These are phyloP conservation scores for Pectinophora gossypiella DNA, from an alignment of 1,140 invertebrate genomes.

Conservation along the genomic window DNA sequence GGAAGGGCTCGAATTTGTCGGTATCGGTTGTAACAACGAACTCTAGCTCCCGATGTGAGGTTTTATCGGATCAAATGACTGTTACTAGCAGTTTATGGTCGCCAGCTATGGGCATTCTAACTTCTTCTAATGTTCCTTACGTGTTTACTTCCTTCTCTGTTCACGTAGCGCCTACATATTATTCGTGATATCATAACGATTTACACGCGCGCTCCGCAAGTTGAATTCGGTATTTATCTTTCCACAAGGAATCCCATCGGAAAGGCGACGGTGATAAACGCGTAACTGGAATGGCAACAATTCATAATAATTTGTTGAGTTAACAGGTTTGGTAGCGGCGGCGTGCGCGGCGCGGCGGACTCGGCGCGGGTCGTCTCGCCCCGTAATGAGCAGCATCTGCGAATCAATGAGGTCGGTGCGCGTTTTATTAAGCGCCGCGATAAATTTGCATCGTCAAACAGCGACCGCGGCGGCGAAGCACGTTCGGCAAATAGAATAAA, in stretches of 20 bases:
- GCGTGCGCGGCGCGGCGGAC: slow-evolving; percentile 10
- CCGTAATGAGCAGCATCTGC: slow-evolving; percentile 59
- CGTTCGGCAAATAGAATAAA: slow-evolving; percentile 73
- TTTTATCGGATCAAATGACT: slow-evolving; percentile 47
- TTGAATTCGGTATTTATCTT: not conserved
- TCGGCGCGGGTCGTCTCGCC: slow-evolving; percentile 25
- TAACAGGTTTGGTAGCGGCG: slow-evolving; percentile 31
- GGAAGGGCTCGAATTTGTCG: slow-evolving; percentile 34
- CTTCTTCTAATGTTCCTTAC: slow-evolving; percentile 34
- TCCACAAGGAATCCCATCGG: not conserved
- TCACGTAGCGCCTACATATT: not conserved
- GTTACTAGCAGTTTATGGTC: slow-evolving; percentile 37
- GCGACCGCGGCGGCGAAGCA: slow-evolving; percentile 49
- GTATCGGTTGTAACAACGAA: slow-evolving; percentile 27
- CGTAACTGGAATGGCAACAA: slow-evolving; percentile 14
- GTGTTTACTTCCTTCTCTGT: slow-evolving; percentile 26
- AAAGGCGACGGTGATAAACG: slow-evolving; percentile 7
- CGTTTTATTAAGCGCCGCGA: slow-evolving; percentile 67
- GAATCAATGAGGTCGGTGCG: slow-evolving; percentile 58
- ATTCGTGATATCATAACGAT: not conserved
- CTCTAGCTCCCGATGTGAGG: slow-evolving; percentile 24
- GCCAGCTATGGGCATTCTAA: slow-evolving; percentile 29
- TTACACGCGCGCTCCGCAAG: not conserved
- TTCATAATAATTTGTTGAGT: slow-evolving; percentile 45
- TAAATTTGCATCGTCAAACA: slow-evolving; percentile 72